Conservation (phyloP, 2,797 vertebrate species). For the Ateles fusciceps region DNA sequence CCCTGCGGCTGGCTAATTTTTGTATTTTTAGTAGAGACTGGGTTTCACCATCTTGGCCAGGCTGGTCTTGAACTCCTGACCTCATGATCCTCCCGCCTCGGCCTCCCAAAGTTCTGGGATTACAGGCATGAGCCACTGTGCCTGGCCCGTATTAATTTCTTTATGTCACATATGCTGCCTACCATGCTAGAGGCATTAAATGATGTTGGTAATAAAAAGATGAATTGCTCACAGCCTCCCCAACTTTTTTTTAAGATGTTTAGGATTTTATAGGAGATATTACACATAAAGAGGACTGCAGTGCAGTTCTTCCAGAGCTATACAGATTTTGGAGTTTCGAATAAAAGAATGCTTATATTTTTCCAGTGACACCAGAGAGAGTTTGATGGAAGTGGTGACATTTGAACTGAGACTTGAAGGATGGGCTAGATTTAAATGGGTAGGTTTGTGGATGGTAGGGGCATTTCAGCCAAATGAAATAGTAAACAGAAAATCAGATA, state of each 20-base stretch:
- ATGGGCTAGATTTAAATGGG: not conserved
- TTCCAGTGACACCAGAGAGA: not conserved
- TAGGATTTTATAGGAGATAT: not conserved
- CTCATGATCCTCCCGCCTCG: rapidly evolving
- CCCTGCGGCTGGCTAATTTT: not conserved
- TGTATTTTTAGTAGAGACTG: not conserved
- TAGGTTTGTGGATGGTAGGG: not conserved
- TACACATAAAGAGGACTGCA: not conserved
- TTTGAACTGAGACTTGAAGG: not conserved
- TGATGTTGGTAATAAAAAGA: not conserved
- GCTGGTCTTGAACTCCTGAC: not conserved
- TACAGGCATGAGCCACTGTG: not conserved
- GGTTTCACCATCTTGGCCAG: not conserved
- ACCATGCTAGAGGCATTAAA: not conserved
- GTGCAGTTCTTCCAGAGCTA: not conserved
- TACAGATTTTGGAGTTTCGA: not conserved
- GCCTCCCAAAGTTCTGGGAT: not conserved
- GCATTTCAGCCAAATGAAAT: not conserved
- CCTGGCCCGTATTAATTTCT: not conserved
- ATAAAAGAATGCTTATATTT: not conserved
- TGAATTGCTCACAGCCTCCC: not conserved
- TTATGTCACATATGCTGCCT: not conserved
- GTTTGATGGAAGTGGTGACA: not conserved
- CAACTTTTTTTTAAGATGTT: not conserved
- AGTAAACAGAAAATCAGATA: not conserved